phyloP scores from a whole-genome alignment of 2,888 invertebrate genomes.

The Tenthredo distinguenda region DNA sequence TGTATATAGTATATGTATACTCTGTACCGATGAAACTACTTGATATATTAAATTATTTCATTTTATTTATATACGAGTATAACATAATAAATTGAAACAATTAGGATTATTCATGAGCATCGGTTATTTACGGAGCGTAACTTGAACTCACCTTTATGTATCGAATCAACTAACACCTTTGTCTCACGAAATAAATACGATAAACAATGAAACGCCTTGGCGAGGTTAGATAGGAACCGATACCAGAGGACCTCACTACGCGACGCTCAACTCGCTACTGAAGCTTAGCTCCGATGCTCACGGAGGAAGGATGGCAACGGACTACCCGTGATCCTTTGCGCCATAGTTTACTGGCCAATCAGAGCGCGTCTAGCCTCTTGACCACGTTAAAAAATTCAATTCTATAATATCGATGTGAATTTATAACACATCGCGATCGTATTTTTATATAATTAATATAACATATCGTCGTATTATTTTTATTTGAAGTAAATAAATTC shows the following conservation, averaged over 20 bases:
- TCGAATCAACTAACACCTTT: conserved; percentile 5
- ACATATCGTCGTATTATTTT: not conserved
- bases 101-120: not conserved
- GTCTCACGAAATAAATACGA: conserved; percentile 1
- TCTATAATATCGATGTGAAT: not conserved
- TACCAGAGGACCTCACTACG: conserved; percentile 56
- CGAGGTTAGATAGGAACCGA: conserved; percentile 41
- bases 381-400: conserved; percentile 31
- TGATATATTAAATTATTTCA: not conserved
- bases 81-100: no score
- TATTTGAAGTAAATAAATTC: not conserved
- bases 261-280: conserved; percentile 62
- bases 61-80: not conserved
- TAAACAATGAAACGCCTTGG: not conserved
- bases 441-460: not conserved
- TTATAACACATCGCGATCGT: not conserved
- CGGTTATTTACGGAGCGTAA: not conserved
- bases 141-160: not conserved
- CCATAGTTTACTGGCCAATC: conserved; percentile 45
- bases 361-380: conserved; percentile 51
- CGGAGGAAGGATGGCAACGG: conserved; percentile 48
- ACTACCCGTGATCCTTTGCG: conserved; percentile 48
- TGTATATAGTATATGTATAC: not conserved
- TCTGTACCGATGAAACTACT: not conserved
- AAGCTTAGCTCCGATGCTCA: conserved; percentile 54